Evolutionary conservation across 2,113 vertebrate species (phyloP).

Genomic region (Dascyllus trimaculatus): DNA sequence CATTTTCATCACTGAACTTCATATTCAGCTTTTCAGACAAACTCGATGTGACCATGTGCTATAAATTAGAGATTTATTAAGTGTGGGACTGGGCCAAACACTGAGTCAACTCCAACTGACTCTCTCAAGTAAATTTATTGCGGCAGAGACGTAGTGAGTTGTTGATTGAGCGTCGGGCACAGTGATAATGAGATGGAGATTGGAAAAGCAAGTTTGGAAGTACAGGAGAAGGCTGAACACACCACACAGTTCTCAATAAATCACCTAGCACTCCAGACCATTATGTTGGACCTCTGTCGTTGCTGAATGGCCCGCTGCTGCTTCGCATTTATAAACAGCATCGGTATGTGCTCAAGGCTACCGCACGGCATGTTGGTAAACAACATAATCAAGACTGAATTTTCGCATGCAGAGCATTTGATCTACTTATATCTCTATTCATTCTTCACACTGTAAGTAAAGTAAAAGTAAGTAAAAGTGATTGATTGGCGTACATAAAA

Average conservation of each 20-base stretch:
- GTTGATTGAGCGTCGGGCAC: constrained; percentile 75
- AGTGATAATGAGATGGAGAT: constrained; percentile 84
- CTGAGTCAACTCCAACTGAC: constrained; percentile 68
- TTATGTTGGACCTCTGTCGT: constrained; percentile 59
- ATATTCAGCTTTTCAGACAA: constrained; percentile 53
- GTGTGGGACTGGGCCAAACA: constrained; percentile 55
- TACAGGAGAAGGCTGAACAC: constrained; percentile 70
- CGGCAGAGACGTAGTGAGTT: constrained; percentile 66
- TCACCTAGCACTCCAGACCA: constrained; percentile 65
- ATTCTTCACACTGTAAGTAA: constrained; percentile 25
- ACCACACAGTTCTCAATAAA: constrained; percentile 73
- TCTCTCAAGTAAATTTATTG: constrained; percentile 73
- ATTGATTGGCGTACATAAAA: constrained; percentile 47
- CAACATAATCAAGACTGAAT: constrained; percentile 60
- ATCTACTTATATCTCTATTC: constrained; percentile 58
- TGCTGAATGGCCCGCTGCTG: constrained; percentile 27
- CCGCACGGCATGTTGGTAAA: constrained; percentile 42
- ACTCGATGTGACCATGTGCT: constrained; percentile 65
- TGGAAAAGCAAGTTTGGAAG: constrained; percentile 77
- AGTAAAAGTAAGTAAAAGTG: constrained; percentile 43
- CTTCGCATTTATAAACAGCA: constrained; percentile 53
- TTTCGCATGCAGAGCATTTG: constrained; percentile 56
- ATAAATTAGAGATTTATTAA: constrained; percentile 81
- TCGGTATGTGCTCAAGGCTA: constrained; percentile 56
- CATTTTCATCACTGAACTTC: constrained; percentile 56